These are phyloP conservation scores for Diarsia brunnea DNA, from an alignment of 2,888 invertebrate genomes.

Conservation along the genomic window DNA sequence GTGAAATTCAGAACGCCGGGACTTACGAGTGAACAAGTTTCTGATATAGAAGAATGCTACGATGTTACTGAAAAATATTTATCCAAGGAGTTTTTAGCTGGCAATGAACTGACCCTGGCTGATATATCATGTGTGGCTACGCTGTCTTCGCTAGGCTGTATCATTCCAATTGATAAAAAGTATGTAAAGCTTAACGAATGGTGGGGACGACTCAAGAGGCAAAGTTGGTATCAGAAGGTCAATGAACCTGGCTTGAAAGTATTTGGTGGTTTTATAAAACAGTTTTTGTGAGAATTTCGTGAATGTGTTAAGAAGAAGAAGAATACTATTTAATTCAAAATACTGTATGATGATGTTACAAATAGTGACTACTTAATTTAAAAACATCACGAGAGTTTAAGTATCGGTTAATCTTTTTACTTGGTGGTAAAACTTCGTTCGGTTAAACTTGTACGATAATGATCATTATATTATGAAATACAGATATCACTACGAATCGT, in stretches of 20 bases:
- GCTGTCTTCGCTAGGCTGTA: slow-evolving; percentile 69
- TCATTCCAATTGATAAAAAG: slow-evolving; percentile 68
- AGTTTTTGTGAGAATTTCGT: slow-evolving; percentile 54
- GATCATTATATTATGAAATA: not conserved
- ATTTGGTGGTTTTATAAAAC: slow-evolving; percentile 67
- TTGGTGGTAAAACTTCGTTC: not conserved
- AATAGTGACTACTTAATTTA: not conserved
- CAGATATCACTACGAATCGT: not conserved
- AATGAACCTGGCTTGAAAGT: slow-evolving; percentile 70
- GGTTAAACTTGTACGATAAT: not conserved
- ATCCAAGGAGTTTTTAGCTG: slow-evolving; percentile 67
- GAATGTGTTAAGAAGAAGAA: not conserved
- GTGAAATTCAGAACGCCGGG: slow-evolving; percentile 54
- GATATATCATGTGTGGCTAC: slow-evolving; percentile 77
- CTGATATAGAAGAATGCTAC: slow-evolving; percentile 73
- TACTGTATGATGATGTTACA: not conserved
- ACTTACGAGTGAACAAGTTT: slow-evolving; percentile 62
- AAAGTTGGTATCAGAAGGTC: slow-evolving; percentile 71
- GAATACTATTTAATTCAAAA: not conserved
- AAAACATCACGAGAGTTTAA: not conserved
- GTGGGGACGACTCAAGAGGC: slow-evolving; percentile 68
- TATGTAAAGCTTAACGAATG: slow-evolving; percentile 68
- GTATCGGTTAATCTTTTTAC: not conserved
- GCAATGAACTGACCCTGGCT: slow-evolving; percentile 72
- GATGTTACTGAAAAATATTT: slow-evolving; percentile 74